Base-by-base conservation (phyloP, 1,140 invertebrate genomes). In the Aphidius gifuensis region DNA sequence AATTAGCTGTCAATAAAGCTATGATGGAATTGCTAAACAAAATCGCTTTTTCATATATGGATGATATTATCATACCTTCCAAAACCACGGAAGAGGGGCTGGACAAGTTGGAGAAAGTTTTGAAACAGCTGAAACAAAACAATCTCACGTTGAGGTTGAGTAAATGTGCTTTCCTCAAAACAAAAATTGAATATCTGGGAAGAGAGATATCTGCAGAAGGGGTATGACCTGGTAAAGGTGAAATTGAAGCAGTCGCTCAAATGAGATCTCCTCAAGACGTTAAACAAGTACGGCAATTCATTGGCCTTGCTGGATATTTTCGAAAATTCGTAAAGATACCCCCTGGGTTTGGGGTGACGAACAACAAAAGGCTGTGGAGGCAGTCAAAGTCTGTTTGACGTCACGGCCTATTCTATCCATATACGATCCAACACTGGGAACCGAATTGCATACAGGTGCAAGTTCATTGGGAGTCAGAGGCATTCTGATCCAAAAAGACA, bases 241-340 rank as follows among this genome's bases (percentile, higher is more conserved):
- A 79, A 51, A 67, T 74, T 7, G 44, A 68, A 62, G 76, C 75
- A 5, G 62, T 80, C 3, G 64, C 62, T 39, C 53, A 68, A 16
- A 64, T 75, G 51, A 71, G 72, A 32, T 47, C 64, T n/a, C 76
- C 77, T 8, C 49, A 50, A 9, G 72, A 64, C 45, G 64, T 71
- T 5, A 70, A 69, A 43, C 23, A 69, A 56, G 60, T 78, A 4
- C 65, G 75, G 58, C 56, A 57, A 42, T 78, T 75, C 62, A 43
- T 78, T 7, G 71, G 72, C 5, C 58, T 75, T 49, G 66, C 68
- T 6, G 66, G 62, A 42, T 76, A 75, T 68, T 75, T 76, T 62
- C 45, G 72, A n/a, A 71, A 66, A 69, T 74, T 74, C 60, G 68
- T 76, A 50, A 59, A 11, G 9, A 45, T 42, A 8, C 8, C 6